phyloP scores from a whole-genome alignment of 2,888 invertebrate species.

The Leptinotarsa haldemani region DNA sequence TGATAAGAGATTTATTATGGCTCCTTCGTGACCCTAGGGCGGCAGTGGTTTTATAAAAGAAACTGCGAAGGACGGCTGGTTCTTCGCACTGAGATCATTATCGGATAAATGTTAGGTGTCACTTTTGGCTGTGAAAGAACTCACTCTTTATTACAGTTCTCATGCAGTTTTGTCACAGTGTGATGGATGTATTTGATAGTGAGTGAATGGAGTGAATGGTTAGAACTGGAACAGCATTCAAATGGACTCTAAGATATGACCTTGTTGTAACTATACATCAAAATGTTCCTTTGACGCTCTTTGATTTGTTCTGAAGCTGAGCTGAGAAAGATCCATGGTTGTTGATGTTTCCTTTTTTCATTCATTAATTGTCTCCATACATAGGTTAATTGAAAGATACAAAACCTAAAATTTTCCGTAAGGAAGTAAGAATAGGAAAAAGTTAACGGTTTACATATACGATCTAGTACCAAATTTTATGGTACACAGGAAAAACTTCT shows the following conservation, averaged over 20 bases:
- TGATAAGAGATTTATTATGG: background rate
- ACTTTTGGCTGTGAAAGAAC: background rate
- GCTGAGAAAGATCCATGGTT: too few species aligned
- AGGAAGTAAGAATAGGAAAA: too few species aligned
- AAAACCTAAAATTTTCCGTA: too few species aligned
- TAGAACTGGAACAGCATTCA: background rate
- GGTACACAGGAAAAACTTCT: too few species aligned
- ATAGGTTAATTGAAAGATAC: too few species aligned
- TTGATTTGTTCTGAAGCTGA: too few species aligned
- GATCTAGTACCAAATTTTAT: too few species aligned
- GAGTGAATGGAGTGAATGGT: background rate
- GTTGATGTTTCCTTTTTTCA: too few species aligned
- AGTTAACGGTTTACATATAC: too few species aligned
- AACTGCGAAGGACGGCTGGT: background rate
- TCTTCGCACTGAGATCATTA: background rate
- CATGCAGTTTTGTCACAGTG: background rate
- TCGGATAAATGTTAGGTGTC: background rate
- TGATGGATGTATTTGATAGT: background rate
- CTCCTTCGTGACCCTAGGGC: background rate
- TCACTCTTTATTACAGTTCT: background rate
- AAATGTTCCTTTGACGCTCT: too few species aligned
- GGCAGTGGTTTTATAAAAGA: background rate
- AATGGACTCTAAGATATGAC: background rate
- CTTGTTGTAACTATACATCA: background rate
- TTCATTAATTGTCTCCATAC: too few species aligned